phyloP scores from a whole-genome alignment of 2,888 invertebrate genomes.

The Sialis lutaria region DNA sequence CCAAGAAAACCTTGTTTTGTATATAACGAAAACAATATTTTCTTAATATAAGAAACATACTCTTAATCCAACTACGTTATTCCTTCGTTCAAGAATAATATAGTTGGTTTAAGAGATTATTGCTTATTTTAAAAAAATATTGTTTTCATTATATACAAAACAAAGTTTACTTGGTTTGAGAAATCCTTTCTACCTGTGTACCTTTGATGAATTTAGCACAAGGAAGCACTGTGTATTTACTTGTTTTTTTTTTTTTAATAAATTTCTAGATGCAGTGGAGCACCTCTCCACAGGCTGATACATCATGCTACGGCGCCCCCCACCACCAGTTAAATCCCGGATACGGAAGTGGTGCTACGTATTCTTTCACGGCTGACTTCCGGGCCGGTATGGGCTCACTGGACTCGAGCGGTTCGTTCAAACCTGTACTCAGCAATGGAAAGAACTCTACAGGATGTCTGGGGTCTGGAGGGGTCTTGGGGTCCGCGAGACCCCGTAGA shows the following conservation, averaged over 20 bases:
- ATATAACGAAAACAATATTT: too few relatives aligned
- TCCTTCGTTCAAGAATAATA: too few relatives aligned
- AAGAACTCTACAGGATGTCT: conserved; percentile 22
- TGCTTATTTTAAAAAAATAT: too few relatives aligned
- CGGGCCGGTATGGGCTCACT: conserved; percentile 37
- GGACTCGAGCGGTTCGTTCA: conserved; percentile 34
- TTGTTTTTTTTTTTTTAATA: conserved; percentile 1
- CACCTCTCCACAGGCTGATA: conserved; percentile 33
- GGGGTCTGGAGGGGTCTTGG: conserved; percentile 10
- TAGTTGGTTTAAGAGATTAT: too few relatives aligned
- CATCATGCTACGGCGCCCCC: conserved; percentile 30
- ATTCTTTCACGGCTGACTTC: conserved; percentile 72
- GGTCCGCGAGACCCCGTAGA: conserved; percentile 9
- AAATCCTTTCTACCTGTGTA: too few relatives aligned
- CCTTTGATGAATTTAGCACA: too few relatives aligned
- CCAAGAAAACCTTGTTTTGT: too few relatives aligned
- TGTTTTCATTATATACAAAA: too few relatives aligned
- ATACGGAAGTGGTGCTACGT: conserved; percentile 52
- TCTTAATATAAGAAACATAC: too few relatives aligned
- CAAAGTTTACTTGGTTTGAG: too few relatives aligned
- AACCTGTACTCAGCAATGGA: conserved; percentile 29
- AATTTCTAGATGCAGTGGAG: conserved; percentile 53
- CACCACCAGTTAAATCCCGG: conserved; percentile 43
- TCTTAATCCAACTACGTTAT: too few relatives aligned
- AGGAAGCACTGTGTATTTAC: too few relatives aligned